These are phyloP conservation scores for Hippocampus zosterae DNA, from an alignment of 2,113 vertebrate genomes.

Conservation along the genomic window DNA sequence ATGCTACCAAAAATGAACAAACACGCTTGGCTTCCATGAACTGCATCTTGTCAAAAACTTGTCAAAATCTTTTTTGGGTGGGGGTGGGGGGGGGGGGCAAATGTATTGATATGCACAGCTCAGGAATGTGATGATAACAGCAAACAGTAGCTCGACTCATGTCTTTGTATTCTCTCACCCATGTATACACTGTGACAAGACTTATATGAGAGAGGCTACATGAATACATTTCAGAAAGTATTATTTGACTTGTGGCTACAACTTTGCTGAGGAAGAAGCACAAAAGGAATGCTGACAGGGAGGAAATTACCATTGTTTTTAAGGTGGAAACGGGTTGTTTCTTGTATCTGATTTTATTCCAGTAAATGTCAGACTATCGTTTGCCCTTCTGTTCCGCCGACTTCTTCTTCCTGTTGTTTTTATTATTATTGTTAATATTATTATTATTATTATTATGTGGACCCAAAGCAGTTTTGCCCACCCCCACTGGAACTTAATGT, in stretches of 20 bases:
- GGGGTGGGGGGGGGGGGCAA: constrained; percentile 5
- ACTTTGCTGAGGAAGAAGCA: constrained; percentile 49
- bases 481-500: constrained; percentile 14
- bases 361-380: constrained; percentile 49
- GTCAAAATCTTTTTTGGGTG: neutral
- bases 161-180: constrained; percentile 37
- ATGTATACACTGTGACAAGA: constrained; percentile 69
- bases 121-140: constrained; percentile 42
- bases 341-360: constrained; percentile 20
- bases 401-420: neutral
- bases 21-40: constrained; percentile 37
- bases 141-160: constrained; percentile 24
- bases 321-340: constrained; percentile 34
- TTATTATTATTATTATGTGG: constrained; percentile 10
- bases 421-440: neutral
- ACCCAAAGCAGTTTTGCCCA: constrained; percentile 3
- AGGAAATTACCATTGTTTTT: constrained; percentile 38
- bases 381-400: constrained; percentile 15
- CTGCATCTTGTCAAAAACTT: constrained; percentile 40
- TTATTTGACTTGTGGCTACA: constrained; percentile 50
- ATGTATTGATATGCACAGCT: constrained; percentile 42
- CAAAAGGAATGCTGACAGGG: constrained; percentile 55
- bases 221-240: constrained; percentile 45
- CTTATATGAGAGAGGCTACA: constrained; percentile 34
- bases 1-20: constrained; percentile 31